A percentile compares a stretch with the other conserved stretches of the same genome.
These are phyloP conservation scores for Pseudorhombus dupliciocellatus DNA, from an alignment of 2,113 vertebrate species.

Conservation along the genomic window DNA sequence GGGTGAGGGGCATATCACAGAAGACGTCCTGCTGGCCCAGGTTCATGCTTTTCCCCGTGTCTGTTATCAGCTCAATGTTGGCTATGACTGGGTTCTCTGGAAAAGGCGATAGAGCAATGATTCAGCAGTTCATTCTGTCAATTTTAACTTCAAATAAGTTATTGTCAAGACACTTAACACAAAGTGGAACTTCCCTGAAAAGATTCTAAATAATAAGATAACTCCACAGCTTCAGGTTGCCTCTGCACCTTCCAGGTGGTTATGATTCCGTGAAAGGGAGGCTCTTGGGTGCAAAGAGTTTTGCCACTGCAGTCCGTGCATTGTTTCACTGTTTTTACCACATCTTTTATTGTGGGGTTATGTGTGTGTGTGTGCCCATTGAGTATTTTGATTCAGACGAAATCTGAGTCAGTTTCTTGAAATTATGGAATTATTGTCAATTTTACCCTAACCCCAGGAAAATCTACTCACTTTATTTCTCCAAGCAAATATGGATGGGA, in stretches of 20 bases:
- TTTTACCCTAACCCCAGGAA: not conserved
- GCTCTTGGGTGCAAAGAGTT: not conserved
- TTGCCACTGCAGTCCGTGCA: not conserved
- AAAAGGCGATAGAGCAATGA: not conserved
- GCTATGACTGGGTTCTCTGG: conserved; percentile 81
- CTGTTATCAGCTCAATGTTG: conserved; percentile 87
- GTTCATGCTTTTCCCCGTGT: conserved; percentile 82
- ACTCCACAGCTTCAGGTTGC: not conserved
- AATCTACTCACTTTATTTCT: not conserved
- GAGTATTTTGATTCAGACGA: not conserved
- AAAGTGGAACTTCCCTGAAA: not conserved
- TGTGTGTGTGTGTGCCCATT: not conserved
- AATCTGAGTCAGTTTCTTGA: not conserved
- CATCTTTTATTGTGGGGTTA: not conserved
- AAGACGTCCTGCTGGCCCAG: conserved; percentile 88
- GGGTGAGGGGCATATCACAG: conserved; percentile 91
- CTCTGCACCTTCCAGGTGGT: not conserved
- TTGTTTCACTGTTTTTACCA: conserved; percentile 10
- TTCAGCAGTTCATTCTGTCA: not conserved
- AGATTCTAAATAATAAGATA: not conserved
- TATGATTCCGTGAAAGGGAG: not conserved
- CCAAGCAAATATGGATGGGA: not conserved
- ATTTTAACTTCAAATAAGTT: not conserved
- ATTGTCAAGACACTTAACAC: too few species aligned
- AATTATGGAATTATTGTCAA: not conserved